Evolutionary conservation across 2,888 invertebrate species (phyloP).

Genomic region (Zeuzera pyrina): DNA sequence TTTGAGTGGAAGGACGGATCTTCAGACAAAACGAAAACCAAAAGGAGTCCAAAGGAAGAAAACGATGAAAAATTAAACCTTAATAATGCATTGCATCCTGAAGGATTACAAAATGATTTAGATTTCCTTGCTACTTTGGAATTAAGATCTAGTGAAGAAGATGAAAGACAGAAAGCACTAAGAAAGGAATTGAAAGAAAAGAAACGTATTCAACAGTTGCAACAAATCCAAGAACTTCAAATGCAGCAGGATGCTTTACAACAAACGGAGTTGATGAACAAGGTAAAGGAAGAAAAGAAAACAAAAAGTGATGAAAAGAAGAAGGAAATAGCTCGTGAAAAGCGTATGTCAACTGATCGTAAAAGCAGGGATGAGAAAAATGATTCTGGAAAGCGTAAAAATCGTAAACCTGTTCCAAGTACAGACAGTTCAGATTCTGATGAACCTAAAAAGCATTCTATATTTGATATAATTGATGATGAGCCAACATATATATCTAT

Average conservation of each 20-base stretch:
- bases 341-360: slow-evolving; percentile 64
- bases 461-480: slow-evolving; percentile 91
- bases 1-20: slow-evolving; percentile 44
- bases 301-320: slow-evolving; percentile 46
- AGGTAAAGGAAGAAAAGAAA: slow-evolving; percentile 59
- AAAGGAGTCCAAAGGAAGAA: slow-evolving; percentile 38
- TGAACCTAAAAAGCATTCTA: slow-evolving; percentile 90
- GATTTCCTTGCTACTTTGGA: slow-evolving; percentile 74
- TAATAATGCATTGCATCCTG: slow-evolving; percentile 28
- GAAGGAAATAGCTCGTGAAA: slow-evolving; percentile 59
- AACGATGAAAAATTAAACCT: slow-evolving; percentile 28
- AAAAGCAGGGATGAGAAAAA: slow-evolving; percentile 65
- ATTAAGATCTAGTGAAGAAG: slow-evolving; percentile 72
- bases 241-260: slow-evolving; percentile 61
- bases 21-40: slow-evolving; percentile 37
- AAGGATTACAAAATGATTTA: slow-evolving; percentile 64
- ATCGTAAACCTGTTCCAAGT: slow-evolving; percentile 64
- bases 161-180: slow-evolving; percentile 70
- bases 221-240: slow-evolving; percentile 64
- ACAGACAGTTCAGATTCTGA: slow-evolving; percentile 83
- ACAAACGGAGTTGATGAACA: slow-evolving; percentile 47
- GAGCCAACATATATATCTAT: slow-evolving; percentile 95
- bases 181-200: slow-evolving; percentile 73
- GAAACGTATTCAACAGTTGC: slow-evolving; percentile 63
- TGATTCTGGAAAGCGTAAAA: slow-evolving; percentile 51